Conservation (phyloP, 2,797 vertebrate genomes). For the Sciurus carolinensis region DNA sequence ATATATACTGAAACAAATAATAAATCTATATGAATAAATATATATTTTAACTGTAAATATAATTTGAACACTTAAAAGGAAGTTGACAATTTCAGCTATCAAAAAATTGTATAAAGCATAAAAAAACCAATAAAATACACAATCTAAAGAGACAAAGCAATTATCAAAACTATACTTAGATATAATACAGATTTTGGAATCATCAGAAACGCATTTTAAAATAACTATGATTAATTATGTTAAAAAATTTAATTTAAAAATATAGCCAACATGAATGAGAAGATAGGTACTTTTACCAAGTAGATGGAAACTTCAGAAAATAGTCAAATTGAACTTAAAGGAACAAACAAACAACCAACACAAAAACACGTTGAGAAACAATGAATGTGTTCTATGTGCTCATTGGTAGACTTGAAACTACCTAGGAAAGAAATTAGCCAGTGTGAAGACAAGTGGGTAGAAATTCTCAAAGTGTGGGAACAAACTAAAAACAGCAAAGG, state of each 20-base stretch:
- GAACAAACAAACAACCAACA: neutral
- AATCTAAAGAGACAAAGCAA: neutral
- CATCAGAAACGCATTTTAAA: slow-evolving; percentile 22
- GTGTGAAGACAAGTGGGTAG: neutral
- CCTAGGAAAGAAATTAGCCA: neutral
- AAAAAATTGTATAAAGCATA: neutral
- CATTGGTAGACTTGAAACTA: neutral
- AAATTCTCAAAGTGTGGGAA: neutral
- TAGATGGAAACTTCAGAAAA: neutral
- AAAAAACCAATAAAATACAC: neutral
- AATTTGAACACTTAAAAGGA: neutral
- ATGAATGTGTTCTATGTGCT: neutral
- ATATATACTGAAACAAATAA: no score
- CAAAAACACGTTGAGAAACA: neutral
- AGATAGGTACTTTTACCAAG: neutral
- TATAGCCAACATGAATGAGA: neutral
- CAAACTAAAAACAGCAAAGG: neutral
- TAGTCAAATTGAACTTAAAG: neutral
- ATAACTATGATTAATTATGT: neutral
- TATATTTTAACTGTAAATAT: neutral
- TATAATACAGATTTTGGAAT: neutral
- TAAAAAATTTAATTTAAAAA: neutral
- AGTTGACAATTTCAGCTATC: neutral
- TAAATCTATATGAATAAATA: no score
- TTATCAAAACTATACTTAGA: neutral